phyloP scores from a whole-genome alignment of 2,888 invertebrate genomes.

The Harpalus rubripes region DNA sequence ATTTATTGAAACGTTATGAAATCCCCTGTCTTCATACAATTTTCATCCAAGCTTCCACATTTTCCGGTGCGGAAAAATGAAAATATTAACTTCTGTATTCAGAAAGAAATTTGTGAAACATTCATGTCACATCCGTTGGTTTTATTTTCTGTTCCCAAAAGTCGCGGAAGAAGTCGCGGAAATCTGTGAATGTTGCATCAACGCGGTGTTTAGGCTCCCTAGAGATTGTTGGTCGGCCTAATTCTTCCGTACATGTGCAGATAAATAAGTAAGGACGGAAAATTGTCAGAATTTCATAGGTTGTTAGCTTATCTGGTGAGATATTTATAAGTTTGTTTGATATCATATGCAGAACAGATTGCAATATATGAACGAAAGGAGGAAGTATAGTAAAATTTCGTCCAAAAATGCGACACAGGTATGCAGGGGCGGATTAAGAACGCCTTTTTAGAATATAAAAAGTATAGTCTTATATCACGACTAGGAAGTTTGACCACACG shows the following conservation, averaged over 20 bases:
- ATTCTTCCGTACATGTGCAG: background rate
- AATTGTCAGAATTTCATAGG: background rate
- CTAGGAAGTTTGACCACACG: too few species aligned
- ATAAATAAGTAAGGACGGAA: background rate
- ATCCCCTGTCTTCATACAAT: background rate
- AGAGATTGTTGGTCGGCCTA: background rate
- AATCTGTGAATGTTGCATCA: conserved; percentile 3
- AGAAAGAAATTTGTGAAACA: conserved; percentile 27
- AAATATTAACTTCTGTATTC: conserved; percentile 30
- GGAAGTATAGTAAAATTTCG: too few species aligned
- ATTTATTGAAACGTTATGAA: background rate
- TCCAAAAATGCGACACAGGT: too few species aligned
- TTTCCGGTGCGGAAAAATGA: conserved; percentile 6
- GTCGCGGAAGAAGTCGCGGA: background rate
- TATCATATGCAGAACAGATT: background rate
- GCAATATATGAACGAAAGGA: too few species aligned
- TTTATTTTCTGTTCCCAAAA: conserved; percentile 7
- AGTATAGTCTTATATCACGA: too few species aligned
- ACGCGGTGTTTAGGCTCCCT: background rate
- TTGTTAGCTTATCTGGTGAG: background rate
- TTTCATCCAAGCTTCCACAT: background rate
- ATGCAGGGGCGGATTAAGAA: too few species aligned
- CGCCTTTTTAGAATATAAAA: too few species aligned
- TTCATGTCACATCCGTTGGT: conserved; percentile 25
- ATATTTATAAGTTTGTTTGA: background rate